These are phyloP conservation scores for Xanthia icteritia DNA, from an alignment of 2,888 invertebrate genomes.

Conservation along the genomic window DNA sequence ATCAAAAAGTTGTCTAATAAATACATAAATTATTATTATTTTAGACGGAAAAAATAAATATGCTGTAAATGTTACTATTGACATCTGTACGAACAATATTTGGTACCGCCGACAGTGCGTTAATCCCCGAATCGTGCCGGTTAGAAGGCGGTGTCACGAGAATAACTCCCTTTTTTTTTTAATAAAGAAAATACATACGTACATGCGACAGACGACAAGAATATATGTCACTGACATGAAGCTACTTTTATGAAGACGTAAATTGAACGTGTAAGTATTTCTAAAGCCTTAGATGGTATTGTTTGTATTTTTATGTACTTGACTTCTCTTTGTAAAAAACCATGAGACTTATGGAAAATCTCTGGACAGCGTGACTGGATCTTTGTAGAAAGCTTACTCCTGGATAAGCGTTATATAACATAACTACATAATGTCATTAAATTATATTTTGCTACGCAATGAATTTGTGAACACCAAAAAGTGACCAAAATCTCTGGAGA, in stretches of 20 bases:
- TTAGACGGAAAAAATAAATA: not conserved
- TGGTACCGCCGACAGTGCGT: constrained; percentile 8
- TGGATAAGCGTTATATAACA: too few species aligned
- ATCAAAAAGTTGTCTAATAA: not conserved
- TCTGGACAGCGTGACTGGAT: too few species aligned
- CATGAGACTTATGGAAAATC: not conserved
- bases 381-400: too few species aligned
- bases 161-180: constrained; percentile 46
- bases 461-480: too few species aligned
- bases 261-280: constrained; percentile 22
- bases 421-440: too few species aligned
- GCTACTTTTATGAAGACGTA: constrained; percentile 45
- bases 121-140: constrained; percentile 46
- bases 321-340: not conserved
- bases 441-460: too few species aligned
- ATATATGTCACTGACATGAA: constrained; percentile 40
- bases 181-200: constrained; percentile 59
- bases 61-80: not conserved
- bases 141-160: constrained; percentile 31
- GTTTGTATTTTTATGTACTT: not conserved
- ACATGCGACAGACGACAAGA: constrained; percentile 33
- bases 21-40: not conserved
- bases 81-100: constrained; percentile 25
- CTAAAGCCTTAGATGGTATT: not conserved
- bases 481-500: too few species aligned